These are phyloP conservation scores for Nibea albiflora DNA, from an alignment of 2,113 vertebrate genomes.

Conservation along the genomic window DNA sequence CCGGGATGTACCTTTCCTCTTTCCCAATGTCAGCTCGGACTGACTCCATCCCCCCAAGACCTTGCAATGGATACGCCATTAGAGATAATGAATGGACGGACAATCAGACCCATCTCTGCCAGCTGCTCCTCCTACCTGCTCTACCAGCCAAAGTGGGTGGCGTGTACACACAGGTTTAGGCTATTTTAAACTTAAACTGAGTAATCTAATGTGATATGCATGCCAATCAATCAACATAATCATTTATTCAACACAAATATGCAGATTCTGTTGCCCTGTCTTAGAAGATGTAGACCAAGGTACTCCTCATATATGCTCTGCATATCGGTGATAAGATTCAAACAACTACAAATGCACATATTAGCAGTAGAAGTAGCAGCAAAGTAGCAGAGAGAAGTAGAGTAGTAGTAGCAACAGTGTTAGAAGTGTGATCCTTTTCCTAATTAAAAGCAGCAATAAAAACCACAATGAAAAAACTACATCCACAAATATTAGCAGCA, in stretches of 20 bases:
- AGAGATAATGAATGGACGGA: too few relatives aligned
- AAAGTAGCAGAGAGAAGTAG: too few relatives aligned
- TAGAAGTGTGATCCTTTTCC: background rate
- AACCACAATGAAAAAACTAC: background rate
- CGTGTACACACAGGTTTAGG: background rate
- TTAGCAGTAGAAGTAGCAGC: background rate
- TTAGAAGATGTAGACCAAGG: slow-evolving; percentile 40
- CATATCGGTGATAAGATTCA: background rate
- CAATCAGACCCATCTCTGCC: background rate
- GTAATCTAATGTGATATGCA: too few relatives aligned
- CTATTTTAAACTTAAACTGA: background rate
- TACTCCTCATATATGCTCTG: background rate
- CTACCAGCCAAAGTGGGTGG: background rate
- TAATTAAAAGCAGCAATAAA: background rate
- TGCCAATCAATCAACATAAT: background rate
- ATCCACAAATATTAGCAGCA: too few relatives aligned
- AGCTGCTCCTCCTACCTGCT: background rate
- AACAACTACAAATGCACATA: background rate
- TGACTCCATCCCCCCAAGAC: too few relatives aligned
- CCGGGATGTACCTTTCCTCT: too few relatives aligned
- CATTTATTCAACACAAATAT: slow-evolving; percentile 14
- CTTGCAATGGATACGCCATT: too few relatives aligned
- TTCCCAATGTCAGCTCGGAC: too few relatives aligned
- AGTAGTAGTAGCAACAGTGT: background rate
- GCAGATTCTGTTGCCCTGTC: slow-evolving; percentile 66